A percentile compares a stretch with the other conserved stretches of the same genome.
These are phyloP conservation scores for Loriculus beryllinus DNA, from an alignment of 2,797 vertebrate species.

Conservation along the genomic window DNA sequence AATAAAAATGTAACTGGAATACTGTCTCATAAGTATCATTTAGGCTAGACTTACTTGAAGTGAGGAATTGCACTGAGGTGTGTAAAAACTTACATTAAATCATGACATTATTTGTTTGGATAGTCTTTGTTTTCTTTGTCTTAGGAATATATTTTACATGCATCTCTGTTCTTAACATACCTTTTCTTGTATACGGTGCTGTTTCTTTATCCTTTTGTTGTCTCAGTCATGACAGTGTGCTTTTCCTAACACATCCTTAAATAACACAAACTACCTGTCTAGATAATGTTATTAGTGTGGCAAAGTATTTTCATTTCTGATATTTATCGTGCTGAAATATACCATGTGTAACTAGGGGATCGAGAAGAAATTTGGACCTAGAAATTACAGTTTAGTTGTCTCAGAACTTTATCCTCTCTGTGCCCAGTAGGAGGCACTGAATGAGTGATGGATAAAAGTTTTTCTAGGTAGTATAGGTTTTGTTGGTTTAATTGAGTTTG, in stretches of 20 bases:
- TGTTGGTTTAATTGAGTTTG: background rate
- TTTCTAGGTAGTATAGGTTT: background rate
- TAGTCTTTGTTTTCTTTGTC: background rate
- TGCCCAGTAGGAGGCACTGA: background rate
- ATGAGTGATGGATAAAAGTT: background rate
- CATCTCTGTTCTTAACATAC: background rate
- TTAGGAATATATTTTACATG: background rate
- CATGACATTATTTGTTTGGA: background rate
- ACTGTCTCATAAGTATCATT: background rate
- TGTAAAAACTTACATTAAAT: background rate
- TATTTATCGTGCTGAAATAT: background rate
- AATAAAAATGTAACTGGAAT: background rate
- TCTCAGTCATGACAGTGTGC: background rate
- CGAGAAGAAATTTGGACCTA: background rate
- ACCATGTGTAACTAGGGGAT: background rate
- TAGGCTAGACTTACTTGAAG: background rate
- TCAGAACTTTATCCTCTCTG: background rate
- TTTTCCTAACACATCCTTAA: background rate
- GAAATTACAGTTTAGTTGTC: background rate
- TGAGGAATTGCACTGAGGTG: background rate
- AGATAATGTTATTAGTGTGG: background rate
- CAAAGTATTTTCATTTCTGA: background rate
- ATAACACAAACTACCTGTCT: background rate
- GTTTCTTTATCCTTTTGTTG: background rate
- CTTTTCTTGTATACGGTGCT: background rate